phyloP scores from a whole-genome alignment of 2,113 vertebrate genomes.

The Burhinus bistriatus region DNA sequence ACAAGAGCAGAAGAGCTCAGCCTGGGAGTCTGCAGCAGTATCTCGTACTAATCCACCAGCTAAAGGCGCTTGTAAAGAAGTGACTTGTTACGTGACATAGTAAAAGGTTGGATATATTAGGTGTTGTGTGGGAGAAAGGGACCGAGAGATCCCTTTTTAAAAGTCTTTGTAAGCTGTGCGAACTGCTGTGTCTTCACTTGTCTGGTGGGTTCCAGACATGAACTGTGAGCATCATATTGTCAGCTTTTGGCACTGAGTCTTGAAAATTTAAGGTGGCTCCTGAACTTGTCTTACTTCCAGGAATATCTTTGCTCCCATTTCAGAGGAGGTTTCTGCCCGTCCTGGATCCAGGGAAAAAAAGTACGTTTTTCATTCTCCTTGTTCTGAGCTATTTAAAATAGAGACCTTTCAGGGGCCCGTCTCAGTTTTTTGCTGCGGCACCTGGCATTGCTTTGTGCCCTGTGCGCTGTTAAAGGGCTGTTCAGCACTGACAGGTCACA shows the following conservation, averaged over 20 bases:
- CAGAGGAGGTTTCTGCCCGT: neutral
- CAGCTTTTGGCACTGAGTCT: neutral
- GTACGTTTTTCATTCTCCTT: neutral
- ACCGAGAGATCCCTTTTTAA: neutral
- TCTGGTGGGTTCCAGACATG: neutral
- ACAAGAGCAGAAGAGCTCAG: neutral
- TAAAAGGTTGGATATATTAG: neutral
- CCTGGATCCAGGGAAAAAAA: neutral
- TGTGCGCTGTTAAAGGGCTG: neutral
- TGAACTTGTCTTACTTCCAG: neutral
- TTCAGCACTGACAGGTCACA: neutral
- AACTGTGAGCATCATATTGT: neutral
- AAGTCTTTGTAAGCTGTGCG: neutral
- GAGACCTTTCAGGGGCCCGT: neutral
- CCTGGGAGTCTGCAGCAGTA: neutral
- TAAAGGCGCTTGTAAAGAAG: neutral
- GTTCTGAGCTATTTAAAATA: neutral
- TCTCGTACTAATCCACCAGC: neutral
- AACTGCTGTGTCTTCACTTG: neutral
- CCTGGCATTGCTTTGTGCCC: neutral
- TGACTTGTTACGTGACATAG: neutral
- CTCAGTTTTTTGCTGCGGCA: neutral
- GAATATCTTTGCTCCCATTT: neutral
- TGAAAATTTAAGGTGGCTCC: neutral
- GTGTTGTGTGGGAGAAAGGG: neutral